Evolutionary conservation across 2,797 vertebrate species (phyloP).

Genomic region (Danionella dracula): DNA sequence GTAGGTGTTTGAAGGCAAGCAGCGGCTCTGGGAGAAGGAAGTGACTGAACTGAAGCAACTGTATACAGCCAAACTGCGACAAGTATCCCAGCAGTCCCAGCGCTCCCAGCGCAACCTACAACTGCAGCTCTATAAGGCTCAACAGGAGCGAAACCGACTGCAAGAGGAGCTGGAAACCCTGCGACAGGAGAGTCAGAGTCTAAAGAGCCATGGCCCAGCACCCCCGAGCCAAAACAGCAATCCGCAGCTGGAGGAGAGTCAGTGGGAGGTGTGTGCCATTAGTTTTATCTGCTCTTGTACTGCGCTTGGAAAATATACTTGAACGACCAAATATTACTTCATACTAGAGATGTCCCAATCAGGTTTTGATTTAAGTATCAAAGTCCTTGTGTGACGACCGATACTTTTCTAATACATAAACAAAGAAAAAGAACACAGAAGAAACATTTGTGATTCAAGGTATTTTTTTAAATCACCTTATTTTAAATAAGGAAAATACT

Average conservation of each 20-base stretch:
- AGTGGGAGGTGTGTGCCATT: conserved; percentile 83
- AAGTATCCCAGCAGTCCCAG: conserved; percentile 91
- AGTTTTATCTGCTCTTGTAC: no score
- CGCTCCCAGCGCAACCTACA: conserved; percentile 86
- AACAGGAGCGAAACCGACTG: conserved; percentile 87
- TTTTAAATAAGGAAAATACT: no score
- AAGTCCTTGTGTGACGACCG: no score
- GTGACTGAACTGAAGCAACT: conserved; percentile 90
- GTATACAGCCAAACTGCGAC: conserved; percentile 84
- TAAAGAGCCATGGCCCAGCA: conserved; percentile 48
- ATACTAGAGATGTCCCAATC: no score
- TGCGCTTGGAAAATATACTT: no score
- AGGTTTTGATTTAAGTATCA: no score
- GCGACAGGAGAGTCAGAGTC: conserved; percentile 65
- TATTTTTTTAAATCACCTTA: no score
- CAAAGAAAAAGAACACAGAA: no score
- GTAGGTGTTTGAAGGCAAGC: conserved; percentile 91
- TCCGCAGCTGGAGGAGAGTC: conserved; percentile 83
- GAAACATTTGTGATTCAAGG: no score
- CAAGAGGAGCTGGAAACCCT: conserved; percentile 82
- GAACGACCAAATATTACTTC: no score
- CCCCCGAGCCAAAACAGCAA: conserved; percentile 56
- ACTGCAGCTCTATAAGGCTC: conserved; percentile 87
- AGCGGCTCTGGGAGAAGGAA: conserved; percentile 90
- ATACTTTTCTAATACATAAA: no score